phyloP scores from a whole-genome alignment of 2,113 vertebrate genomes.

The Hyla sarda region DNA sequence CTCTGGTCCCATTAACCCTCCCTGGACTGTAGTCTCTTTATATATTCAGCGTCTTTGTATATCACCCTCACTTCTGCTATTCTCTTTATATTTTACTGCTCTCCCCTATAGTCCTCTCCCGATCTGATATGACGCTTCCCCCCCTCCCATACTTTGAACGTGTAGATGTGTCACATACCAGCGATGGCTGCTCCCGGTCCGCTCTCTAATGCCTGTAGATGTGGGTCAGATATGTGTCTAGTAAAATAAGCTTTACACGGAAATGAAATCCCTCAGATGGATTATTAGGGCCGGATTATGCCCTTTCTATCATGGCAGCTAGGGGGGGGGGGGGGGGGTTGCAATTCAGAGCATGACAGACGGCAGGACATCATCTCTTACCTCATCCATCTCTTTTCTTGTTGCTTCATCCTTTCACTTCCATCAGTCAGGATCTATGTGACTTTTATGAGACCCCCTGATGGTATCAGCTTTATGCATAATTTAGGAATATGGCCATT shows the following conservation, averaged over 20 bases:
- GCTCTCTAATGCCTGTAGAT: conserved; percentile 12
- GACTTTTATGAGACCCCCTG: not conserved
- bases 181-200: not conserved
- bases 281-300: conserved; percentile 36
- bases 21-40: not conserved
- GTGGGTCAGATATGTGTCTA: conserved; percentile 35
- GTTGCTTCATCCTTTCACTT: not conserved
- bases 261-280: conserved; percentile 47
- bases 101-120: not conserved
- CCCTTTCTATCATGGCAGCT: not conserved
- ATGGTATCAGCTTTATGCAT: not conserved
- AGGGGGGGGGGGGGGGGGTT: too few relatives aligned
- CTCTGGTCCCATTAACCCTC: not conserved
- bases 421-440: not conserved
- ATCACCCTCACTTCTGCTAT: not conserved
- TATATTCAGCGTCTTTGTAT: too few relatives aligned
- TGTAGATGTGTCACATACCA: conserved; percentile 29
- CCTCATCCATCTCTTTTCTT: not conserved
- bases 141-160: not conserved
- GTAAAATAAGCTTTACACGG: conserved; percentile 17
- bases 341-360: not conserved
- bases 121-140: not conserved
- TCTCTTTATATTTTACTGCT: not conserved
- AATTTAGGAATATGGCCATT: not conserved
- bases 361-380: not conserved